These are phyloP conservation scores for Tuta absoluta DNA, from an alignment of 2,888 invertebrate genomes.

Conservation along the genomic window DNA sequence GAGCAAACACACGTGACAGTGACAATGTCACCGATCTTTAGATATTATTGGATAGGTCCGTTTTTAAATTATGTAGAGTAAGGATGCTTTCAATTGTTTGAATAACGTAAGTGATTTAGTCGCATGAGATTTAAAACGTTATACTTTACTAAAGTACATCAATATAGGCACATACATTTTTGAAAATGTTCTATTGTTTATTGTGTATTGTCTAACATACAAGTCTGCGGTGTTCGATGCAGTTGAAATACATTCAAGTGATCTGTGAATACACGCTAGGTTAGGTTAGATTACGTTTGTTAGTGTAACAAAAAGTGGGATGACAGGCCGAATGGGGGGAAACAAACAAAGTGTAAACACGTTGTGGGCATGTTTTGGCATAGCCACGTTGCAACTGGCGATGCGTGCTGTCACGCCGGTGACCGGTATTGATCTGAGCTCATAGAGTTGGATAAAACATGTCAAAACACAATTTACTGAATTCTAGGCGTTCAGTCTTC, in stretches of 20 bases:
- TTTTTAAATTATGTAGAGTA: slow-evolving; percentile 13
- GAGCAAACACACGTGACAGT: slow-evolving; percentile 39
- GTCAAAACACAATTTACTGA: background rate
- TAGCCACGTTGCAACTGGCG: slow-evolving; percentile 24
- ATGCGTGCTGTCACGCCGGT: slow-evolving; percentile 20
- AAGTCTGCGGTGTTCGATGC: background rate
- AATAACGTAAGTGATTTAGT: background rate
- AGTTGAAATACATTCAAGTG: slow-evolving; percentile 12
- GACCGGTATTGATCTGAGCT: slow-evolving; percentile 27
- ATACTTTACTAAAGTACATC: too few species aligned
- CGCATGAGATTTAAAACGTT: background rate
- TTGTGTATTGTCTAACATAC: background rate
- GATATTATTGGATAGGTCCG: slow-evolving; percentile 31
- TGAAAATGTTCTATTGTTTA: background rate
- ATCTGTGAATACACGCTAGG: slow-evolving; percentile 21
- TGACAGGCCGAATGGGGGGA: slow-evolving; percentile 22
- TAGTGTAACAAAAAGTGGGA: slow-evolving; percentile 24
- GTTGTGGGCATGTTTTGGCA: slow-evolving; percentile 24
- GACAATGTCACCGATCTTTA: slow-evolving; percentile 37
- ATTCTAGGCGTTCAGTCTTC: background rate
- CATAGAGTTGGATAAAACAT: background rate
- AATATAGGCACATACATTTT: background rate
- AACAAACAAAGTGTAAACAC: slow-evolving; percentile 30
- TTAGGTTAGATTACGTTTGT: slow-evolving; percentile 15
- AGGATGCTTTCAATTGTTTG: background rate